Percentiles rank a stretch among this genome's conserved stretches.
Conservation (phyloP, 2,888 invertebrate species). For the Embidobia sp. region DNA sequence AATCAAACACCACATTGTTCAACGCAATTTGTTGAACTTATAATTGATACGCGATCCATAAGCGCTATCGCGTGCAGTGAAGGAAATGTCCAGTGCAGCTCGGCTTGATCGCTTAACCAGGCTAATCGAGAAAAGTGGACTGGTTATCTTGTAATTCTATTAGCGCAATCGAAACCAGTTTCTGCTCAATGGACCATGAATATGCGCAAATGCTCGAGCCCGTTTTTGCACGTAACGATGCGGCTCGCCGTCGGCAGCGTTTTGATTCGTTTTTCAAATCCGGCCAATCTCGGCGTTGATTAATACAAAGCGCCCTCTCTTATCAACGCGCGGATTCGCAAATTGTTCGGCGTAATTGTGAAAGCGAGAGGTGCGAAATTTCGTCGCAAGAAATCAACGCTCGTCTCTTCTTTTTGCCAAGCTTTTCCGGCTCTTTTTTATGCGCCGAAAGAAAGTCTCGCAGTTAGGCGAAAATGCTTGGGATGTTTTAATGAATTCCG, state of each 20-base stretch:
- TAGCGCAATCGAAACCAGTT: constrained; percentile 55
- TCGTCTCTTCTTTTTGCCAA: constrained; percentile 42
- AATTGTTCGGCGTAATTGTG: constrained; percentile 17
- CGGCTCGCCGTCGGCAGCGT: neutral
- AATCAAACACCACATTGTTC: too few relatives aligned
- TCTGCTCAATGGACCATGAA: constrained; percentile 37
- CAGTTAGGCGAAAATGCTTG: constrained; percentile 74
- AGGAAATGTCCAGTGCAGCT: constrained; percentile 41
- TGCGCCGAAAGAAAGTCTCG: constrained; percentile 65
- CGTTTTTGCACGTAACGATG: neutral
- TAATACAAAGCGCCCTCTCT: constrained; percentile 10
- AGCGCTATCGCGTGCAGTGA: constrained; percentile 28
- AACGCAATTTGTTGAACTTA: too few relatives aligned
- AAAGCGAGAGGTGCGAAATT: constrained; percentile 37
- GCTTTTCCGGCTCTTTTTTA: constrained; percentile 36
- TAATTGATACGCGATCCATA: too few relatives aligned
- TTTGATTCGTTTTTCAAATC: constrained; percentile 1
- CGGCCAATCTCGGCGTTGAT: constrained; percentile 6
- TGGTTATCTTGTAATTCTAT: constrained; percentile 68
- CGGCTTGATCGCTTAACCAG: constrained; percentile 43
- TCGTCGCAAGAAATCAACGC: constrained; percentile 37
- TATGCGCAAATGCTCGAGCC: constrained; percentile 10
- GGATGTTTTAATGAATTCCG: constrained; percentile 79
- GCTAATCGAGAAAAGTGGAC: constrained; percentile 66
- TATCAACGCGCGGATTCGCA: constrained; percentile 23